A percentile compares a stretch with the other conserved stretches of the same genome.
These are phyloP conservation scores for Agrotis exclamationis DNA, from an alignment of 2,888 invertebrate genomes.

Conservation along the genomic window DNA sequence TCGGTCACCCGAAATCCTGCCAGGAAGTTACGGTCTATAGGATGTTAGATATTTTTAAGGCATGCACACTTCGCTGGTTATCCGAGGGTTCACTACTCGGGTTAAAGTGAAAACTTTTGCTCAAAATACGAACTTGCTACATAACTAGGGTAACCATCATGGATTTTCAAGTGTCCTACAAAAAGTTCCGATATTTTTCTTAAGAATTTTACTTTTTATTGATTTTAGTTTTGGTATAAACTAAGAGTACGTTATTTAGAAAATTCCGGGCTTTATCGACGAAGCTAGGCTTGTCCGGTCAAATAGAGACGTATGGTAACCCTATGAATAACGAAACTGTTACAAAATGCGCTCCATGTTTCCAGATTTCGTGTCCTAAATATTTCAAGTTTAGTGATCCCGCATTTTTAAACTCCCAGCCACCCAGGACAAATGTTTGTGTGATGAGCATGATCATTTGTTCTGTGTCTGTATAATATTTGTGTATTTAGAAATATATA, in stretches of 20 bases:
- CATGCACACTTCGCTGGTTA: slow-evolving; percentile 66
- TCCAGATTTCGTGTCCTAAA: slow-evolving; percentile 34
- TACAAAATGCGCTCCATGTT: slow-evolving; percentile 34
- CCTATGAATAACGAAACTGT: slow-evolving; percentile 26
- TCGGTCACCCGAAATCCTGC: slow-evolving; percentile 18
- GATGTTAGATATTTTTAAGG: slow-evolving; percentile 71
- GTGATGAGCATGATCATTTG: too few relatives aligned
- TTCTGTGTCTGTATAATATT: too few relatives aligned
- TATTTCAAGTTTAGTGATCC: slow-evolving; percentile 42
- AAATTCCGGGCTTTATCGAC: not conserved
- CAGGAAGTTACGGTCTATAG: slow-evolving; percentile 62
- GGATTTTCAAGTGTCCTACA: not conserved
- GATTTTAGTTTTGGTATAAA: not conserved
- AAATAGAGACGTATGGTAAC: not conserved
- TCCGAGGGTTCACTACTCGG: slow-evolving; percentile 61
- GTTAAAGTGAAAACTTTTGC: slow-evolving; percentile 56
- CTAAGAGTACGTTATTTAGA: not conserved
- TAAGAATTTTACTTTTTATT: not conserved
- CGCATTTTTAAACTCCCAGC: slow-evolving; percentile 25
- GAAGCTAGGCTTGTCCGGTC: not conserved
- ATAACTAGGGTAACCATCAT: not conserved
- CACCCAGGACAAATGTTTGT: too few relatives aligned
- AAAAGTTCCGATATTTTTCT: not conserved
- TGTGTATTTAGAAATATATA: too few relatives aligned
- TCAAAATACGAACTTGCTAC: slow-evolving; percentile 41